Evolutionary conservation across 1,140 invertebrate species (phyloP).

Genomic region (Mylabris phalerata): DNA sequence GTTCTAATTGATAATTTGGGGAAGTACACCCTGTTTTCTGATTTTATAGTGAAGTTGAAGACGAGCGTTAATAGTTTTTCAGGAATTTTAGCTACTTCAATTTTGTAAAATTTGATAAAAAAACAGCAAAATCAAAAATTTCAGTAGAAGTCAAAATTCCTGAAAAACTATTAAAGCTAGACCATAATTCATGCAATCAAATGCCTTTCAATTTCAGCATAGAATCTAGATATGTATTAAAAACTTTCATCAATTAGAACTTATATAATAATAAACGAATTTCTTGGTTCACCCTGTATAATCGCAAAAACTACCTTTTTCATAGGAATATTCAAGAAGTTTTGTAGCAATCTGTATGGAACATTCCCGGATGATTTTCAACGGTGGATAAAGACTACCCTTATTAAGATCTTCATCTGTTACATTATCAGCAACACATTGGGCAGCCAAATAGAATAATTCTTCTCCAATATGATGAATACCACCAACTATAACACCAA

Average conservation of each 20-base stretch:
- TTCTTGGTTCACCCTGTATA: not conserved
- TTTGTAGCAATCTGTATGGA: constrained; percentile 82
- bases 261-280: no score
- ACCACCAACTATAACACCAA: constrained; percentile 81
- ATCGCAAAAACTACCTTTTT: constrained; percentile 53
- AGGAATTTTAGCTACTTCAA: no score
- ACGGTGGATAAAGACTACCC: constrained; percentile 91
- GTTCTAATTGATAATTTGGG: no score
- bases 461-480: constrained; percentile 85
- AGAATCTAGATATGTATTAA: no score
- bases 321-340: constrained; percentile 82
- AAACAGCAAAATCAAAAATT: no score
- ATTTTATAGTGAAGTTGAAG: no score
- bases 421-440: constrained; percentile 79
- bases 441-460: constrained; percentile 83
- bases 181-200: no score
- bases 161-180: not conserved
- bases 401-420: constrained; percentile 70
- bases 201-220: no score
- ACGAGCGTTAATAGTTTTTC: no score
- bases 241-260: no score
- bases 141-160: not conserved
- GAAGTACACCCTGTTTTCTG: no score
- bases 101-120: no score
- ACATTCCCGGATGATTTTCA: constrained; percentile 80